These are phyloP conservation scores for Erynnis tages DNA, from an alignment of 2,888 invertebrate genomes.

Conservation along the genomic window DNA sequence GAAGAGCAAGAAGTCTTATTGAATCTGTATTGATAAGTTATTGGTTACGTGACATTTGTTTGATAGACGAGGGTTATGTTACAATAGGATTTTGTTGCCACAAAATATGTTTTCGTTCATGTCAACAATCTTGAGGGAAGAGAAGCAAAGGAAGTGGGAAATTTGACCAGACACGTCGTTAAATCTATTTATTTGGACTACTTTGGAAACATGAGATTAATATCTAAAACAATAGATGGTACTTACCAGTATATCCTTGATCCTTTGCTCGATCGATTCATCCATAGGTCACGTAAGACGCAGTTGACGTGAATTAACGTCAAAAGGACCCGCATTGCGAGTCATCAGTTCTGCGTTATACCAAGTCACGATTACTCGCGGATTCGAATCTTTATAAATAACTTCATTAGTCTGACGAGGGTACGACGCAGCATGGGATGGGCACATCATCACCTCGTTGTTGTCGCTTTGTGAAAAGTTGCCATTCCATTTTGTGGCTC, in stretches of 20 bases:
- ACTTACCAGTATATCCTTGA: background rate
- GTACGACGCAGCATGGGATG: constrained; percentile 1
- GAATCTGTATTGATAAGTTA: constrained; percentile 11
- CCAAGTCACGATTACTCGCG: constrained; percentile 5
- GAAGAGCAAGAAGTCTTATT: constrained; percentile 6
- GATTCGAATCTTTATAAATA: constrained; percentile 7
- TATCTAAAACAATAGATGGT: too few species aligned
- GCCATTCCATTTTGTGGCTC: too few species aligned
- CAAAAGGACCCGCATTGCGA: constrained; percentile 3
- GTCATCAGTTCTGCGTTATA: background rate
- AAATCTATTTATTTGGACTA: background rate
- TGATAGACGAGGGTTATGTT: too few species aligned
- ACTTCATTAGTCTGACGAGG: constrained; percentile 17
- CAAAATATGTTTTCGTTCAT: too few species aligned
- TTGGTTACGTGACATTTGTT: constrained; percentile 10
- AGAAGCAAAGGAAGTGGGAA: too few species aligned
- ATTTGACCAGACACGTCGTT: too few species aligned
- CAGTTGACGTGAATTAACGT: background rate
- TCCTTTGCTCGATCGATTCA: background rate
- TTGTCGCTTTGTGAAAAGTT: background rate
- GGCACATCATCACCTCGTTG: constrained; percentile 10
- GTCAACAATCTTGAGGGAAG: too few species aligned
- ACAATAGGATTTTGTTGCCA: too few species aligned
- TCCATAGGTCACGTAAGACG: background rate
- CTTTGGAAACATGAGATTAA: too few species aligned